These are phyloP conservation scores for Hestina assimilis DNA, from an alignment of 1,140 invertebrate genomes.

Conservation along the genomic window DNA sequence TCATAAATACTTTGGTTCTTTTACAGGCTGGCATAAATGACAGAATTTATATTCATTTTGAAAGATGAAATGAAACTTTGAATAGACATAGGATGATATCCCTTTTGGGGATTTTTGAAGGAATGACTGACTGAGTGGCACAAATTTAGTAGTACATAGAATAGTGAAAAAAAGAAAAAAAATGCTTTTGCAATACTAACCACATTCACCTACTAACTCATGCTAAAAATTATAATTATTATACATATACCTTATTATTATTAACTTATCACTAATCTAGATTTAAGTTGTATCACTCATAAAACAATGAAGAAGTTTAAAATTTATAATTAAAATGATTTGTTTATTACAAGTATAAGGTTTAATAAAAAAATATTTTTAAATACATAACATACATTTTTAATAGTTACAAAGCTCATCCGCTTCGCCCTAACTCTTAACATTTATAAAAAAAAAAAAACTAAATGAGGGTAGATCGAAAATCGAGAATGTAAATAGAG, in stretches of 20 bases:
- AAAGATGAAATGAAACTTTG: constrained; percentile 18
- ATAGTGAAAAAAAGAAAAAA: constrained; percentile 10
- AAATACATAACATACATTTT: constrained; percentile 25
- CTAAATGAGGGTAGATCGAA: not conserved
- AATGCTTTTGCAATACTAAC: constrained; percentile 24
- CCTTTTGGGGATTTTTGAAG: constrained; percentile 19
- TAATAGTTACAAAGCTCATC: constrained; percentile 54
- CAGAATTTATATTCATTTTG: constrained; percentile 24
- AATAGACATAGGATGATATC: constrained; percentile 7
- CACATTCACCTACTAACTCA: constrained; percentile 18
- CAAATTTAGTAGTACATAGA: constrained; percentile 7
- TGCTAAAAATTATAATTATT: constrained; percentile 18
- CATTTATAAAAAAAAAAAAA: constrained; percentile 28
- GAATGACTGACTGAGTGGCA: constrained; percentile 24
- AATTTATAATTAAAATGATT: constrained; percentile 6
- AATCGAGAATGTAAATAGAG: not conserved
- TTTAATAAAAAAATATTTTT: constrained; percentile 11
- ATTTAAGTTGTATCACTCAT: constrained; percentile 22
- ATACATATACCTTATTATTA: constrained; percentile 11
- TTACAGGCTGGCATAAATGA: constrained; percentile 33
- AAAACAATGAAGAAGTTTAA: constrained; percentile 19
- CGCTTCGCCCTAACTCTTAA: constrained; percentile 76
- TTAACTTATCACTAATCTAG: constrained; percentile 15
- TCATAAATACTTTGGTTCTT: constrained; percentile 28
- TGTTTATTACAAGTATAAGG: constrained; percentile 8